A percentile compares a stretch with the other conserved stretches of the same genome.
These are phyloP conservation scores for Lepeophtheirus nordmannii DNA, from an alignment of 2,888 invertebrate genomes.

Conservation along the genomic window DNA sequence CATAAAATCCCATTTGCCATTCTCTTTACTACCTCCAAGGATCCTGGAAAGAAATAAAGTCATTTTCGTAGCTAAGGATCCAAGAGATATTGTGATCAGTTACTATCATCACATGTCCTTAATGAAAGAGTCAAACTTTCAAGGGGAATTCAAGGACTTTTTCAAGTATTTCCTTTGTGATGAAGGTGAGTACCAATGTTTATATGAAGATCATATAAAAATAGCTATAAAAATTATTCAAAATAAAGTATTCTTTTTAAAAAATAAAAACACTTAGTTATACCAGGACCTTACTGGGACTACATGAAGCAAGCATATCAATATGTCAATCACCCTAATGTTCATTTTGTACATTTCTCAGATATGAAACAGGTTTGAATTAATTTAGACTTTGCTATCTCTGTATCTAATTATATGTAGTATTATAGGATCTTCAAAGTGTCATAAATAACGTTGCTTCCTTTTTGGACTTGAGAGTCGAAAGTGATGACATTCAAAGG, in stretches of 20 bases:
- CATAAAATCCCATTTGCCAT: constrained; percentile 11
- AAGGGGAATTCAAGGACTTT: background rate
- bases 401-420: too few relatives aligned
- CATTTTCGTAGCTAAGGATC: background rate
- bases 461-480: too few relatives aligned
- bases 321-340: background rate
- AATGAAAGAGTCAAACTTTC: background rate
- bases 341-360: background rate
- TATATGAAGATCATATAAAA: background rate
- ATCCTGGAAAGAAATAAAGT: constrained; percentile 1
- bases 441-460: too few relatives aligned
- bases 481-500: too few relatives aligned
- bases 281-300: background rate
- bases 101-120: constrained; percentile 1
- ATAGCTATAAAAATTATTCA: background rate
- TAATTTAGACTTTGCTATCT: too few relatives aligned
- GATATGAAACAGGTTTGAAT: background rate
- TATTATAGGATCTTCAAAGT: too few relatives aligned
- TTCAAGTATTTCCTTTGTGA: constrained; percentile 9
- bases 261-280: background rate
- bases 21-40: background rate
- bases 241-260: background rate
- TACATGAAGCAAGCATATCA: background rate
- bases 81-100: background rate
- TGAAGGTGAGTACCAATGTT: background rate